Conservation (phyloP, 2,113 vertebrate genomes). For the chimpanzee (Pan troglodytes) region NHGRI_mPanTro3-v2.1_pri NC_072401.2:108371501-108372000, state of each 20-base stretch:
- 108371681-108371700: background rate
- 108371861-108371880: background rate
- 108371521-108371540: background rate
- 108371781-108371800: background rate
- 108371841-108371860: background rate
- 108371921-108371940: background rate
- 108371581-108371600: background rate
- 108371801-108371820: background rate
- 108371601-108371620: background rate
- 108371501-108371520: constrained; percentile 46
- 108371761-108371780: background rate
- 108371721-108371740: background rate
- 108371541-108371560: background rate
- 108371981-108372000: background rate
- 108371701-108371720: background rate
- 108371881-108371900: background rate
- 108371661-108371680: background rate
- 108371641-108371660: background rate
- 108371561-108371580: background rate
- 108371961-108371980: background rate
- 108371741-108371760: background rate
- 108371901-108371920: background rate
- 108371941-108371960: too few species aligned
- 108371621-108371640: too few species aligned
- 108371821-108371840: background rate